Base-by-base conservation (phyloP, 2,888 invertebrate species). In the Apantesis nais region DNA sequence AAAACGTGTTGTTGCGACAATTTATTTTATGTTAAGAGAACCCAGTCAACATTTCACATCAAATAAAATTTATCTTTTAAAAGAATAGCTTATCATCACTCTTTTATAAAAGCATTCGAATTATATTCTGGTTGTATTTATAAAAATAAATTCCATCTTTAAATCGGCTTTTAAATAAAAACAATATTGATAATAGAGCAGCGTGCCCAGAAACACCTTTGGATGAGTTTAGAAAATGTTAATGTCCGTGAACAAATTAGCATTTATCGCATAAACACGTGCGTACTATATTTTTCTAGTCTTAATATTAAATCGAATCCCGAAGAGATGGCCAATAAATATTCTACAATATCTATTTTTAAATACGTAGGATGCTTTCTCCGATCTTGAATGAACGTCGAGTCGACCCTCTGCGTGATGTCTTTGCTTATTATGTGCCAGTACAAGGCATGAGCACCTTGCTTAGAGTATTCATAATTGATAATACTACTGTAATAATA, bases 351-450 rank as follows among this genome's bases (percentile, higher is more conserved):
- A 86, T 93, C 94, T 95, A 95, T 94, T 94, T 95, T 92, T 92
- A 93, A 91, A 92, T 92, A 90, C 91, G 89, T 92, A 88, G 90
- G 90, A 93, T 91, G 93, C 94, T 94, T 93, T 93, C 93, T 90
- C 91, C 92, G 88, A 91, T 93, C 89, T 91, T 94, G 94, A 94
- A 94, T 94, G 94, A 94, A 94, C 92, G 87, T 86, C 86, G 83
- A 87, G 88, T 78, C 92, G 92, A 92, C 94, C 94, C 93, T 92
- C 92, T 87, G 88, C 90, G 91, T 92, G 90, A 92, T 92, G 90
- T 90, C 88, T 89, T 87, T 87, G 88, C 86, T 88, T 88, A 86
- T 87, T 86, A 81, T 76, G 84, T 76, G 37, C 71, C 66, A 85
- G 82, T 71, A 37, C 76, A 83, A 77, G 79, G 31, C 29, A 85